These are phyloP conservation scores for Papilio gigon DNA, from an alignment of 2,888 invertebrate species.

Conservation along the genomic window DNA sequence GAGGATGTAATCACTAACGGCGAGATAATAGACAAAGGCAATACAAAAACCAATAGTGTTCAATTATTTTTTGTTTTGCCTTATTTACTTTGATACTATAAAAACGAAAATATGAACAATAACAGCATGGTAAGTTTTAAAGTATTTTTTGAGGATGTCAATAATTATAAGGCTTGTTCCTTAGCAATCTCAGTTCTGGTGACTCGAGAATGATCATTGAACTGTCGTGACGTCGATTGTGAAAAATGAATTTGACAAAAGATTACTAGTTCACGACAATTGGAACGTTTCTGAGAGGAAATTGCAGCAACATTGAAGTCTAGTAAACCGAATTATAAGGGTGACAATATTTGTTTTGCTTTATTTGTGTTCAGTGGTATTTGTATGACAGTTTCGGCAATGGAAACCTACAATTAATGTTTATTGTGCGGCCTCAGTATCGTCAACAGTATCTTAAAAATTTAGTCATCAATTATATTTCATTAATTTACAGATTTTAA, in stretches of 20 bases:
- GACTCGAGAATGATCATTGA: constrained; percentile 45
- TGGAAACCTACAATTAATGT: neutral
- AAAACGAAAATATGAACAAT: neutral
- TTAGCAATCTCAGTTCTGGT: constrained; percentile 3
- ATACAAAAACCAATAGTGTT: neutral
- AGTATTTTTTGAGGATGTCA: neutral
- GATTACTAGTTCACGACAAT: constrained; percentile 47
- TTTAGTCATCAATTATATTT: neutral
- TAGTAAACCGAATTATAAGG: constrained; percentile 40
- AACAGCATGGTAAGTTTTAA: neutral
- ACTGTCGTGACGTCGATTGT: constrained; percentile 54
- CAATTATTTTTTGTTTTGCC: too few species aligned
- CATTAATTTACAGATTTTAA: neutral
- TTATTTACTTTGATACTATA: neutral
- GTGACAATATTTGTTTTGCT: neutral
- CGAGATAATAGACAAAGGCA: neutral
- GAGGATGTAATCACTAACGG: neutral
- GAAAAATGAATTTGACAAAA: constrained; percentile 50
- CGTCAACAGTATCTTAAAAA: neutral
- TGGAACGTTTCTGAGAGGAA: constrained; percentile 52
- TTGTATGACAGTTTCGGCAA: too few species aligned
- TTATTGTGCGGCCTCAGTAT: neutral
- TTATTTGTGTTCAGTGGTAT: too few species aligned
- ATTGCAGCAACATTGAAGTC: constrained; percentile 52
- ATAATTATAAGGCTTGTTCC: neutral